Evolutionary conservation across 92 coral and sea anemone species (phyloP), one percentile per base, ranked within the genome.

Genomic region (Muricea muricata): DNA sequence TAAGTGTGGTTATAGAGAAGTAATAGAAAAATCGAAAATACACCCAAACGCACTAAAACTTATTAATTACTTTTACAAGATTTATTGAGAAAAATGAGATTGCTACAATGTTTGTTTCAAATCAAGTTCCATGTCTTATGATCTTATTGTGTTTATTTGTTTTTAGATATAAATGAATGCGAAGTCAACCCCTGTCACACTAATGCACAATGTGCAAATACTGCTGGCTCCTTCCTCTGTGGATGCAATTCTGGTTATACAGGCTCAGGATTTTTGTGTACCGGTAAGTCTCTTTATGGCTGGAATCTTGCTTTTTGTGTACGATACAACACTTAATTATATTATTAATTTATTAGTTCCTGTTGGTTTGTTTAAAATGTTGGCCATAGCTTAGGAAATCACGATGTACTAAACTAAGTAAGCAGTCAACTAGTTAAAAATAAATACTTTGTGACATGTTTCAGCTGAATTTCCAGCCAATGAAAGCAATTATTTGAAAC

Each of bases 151-250:
- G 67, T 50, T 40, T 28, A 15, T n/a, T 25, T 13, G 23, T 86
- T 30, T 30, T 11, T 47, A 86, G 90, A 86, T 70, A 80, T 86
- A 24, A 67, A 87, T 35, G 90, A 87, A 57, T 87, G 90, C 47
- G 20, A 26, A 24, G 31, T 25, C 9, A 18, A 54, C 28, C 66
- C 77, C 10, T 86, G 90, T 42, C 86, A 80, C 30, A 54, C 32
- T 5, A 68, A 87, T 81, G 86, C 85, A 1, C 34, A 41, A 17
- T 87, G 90, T 57, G 37, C 73, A 0, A 87, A 87, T 47, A 87
- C 86, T 17, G 32, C 12, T 26, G 90, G 90, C 2, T 80, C 82
- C 6, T 87, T 45, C 39, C 20, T 4, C 0, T 87, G 90, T 50
- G 12, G 18, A 0, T 87, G 90, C 47, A 81, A 81, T 26, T 17